These are phyloP conservation scores for Drosophila orena DNA, from an alignment of 1,140 invertebrate genomes.

Conservation along the genomic window DNA sequence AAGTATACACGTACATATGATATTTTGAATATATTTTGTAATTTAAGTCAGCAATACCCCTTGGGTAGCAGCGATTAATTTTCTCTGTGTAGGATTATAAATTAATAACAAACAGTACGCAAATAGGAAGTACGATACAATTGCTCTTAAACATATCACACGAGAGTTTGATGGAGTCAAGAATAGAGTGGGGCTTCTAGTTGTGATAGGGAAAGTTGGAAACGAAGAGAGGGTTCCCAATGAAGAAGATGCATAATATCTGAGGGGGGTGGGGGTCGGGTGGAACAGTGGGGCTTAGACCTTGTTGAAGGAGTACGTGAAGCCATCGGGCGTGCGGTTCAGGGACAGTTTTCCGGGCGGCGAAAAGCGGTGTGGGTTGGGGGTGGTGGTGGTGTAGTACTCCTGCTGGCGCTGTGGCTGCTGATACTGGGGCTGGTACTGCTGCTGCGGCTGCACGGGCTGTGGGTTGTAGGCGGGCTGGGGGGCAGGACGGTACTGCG, in stretches of 20 bases:
- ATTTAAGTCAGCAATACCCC: slow-evolving; percentile 13
- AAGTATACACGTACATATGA: slow-evolving; percentile 2
- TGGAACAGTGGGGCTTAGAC: slow-evolving; percentile 50
- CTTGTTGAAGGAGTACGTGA: slow-evolving; percentile 92
- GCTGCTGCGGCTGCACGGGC: slow-evolving; percentile 64
- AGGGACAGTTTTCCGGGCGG: slow-evolving; percentile 93
- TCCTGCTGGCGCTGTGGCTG: slow-evolving; percentile 77
- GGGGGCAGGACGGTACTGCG: slow-evolving; percentile 79
- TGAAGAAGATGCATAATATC: slow-evolving; percentile 62
- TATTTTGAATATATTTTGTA: slow-evolving; percentile 11
- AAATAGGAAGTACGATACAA: slow-evolving; percentile 67
- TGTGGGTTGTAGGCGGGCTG: slow-evolving; percentile 84
- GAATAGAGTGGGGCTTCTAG: slow-evolving; percentile 10
- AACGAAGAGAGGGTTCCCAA: slow-evolving; percentile 26
- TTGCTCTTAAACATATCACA: slow-evolving; percentile 77
- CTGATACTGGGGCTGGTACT: slow-evolving; percentile 84
- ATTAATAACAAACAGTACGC: slow-evolving; percentile 65
- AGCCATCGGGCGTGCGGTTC: slow-evolving; percentile 93
- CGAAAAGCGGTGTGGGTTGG: slow-evolving; percentile 89
- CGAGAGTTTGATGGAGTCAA: slow-evolving; percentile 73
- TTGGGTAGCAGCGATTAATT: slow-evolving; percentile 14
- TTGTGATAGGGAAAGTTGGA: slow-evolving; percentile 15
- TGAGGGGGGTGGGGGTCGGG: slow-evolving; percentile 15
- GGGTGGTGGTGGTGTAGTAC: slow-evolving; percentile 87
- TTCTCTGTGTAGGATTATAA: slow-evolving; percentile 59